Evolutionary conservation across 2,888 invertebrate genomes (phyloP).

Genomic region (Heliconius ethilla): DNA sequence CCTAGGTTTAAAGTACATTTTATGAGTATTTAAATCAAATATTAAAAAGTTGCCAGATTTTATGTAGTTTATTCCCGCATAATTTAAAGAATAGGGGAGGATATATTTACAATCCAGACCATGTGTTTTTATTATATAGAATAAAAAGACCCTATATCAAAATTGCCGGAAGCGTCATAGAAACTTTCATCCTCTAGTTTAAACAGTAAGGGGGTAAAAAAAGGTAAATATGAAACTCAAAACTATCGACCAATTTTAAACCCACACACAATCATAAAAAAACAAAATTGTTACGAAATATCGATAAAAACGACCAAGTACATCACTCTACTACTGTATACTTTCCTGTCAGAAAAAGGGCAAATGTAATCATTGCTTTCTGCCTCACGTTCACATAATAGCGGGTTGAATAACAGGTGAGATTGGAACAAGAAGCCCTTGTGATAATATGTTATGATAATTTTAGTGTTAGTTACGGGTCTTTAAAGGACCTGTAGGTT

Average conservation of each 20-base stretch:
- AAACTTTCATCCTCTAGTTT: too few species aligned
- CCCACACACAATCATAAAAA: background rate
- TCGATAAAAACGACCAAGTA: background rate
- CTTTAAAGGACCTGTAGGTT: background rate
- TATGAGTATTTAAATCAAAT: too few species aligned
- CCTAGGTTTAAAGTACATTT: too few species aligned
- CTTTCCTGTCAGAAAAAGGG: conserved; percentile 2
- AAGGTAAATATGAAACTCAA: background rate
- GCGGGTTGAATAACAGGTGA: conserved; percentile 6
- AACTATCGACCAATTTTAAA: background rate
- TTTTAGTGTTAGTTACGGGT: background rate
- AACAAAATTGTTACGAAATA: background rate
- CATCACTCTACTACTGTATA: conserved; percentile 9
- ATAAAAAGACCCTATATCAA: too few species aligned
- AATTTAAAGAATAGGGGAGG: too few species aligned
- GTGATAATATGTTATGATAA: background rate
- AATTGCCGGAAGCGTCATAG: too few species aligned
- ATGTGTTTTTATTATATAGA: too few species aligned
- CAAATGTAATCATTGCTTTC: conserved; percentile 22
- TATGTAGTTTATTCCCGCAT: too few species aligned
- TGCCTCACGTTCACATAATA: conserved; percentile 20
- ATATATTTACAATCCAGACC: too few species aligned
- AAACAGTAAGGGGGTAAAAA: background rate
- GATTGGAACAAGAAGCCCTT: background rate
- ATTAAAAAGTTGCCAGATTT: too few species aligned